Percentiles rank a stretch among this genome's conserved stretches.
phyloP scores from a whole-genome alignment of 1,140 invertebrate genomes.

The Conopomorpha cramerella region DNA sequence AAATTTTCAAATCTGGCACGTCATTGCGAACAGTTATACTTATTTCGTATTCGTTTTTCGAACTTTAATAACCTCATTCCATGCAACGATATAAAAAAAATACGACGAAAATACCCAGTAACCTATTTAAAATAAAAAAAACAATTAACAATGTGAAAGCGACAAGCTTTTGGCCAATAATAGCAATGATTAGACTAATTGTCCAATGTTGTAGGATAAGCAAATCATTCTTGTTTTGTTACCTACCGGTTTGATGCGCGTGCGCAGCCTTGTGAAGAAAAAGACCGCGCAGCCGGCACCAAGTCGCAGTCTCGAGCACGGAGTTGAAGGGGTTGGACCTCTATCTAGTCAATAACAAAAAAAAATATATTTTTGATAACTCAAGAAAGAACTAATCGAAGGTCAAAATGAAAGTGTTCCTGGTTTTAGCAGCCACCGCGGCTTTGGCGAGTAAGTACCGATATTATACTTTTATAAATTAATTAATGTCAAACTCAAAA shows the following conservation, averaged over 20 bases:
- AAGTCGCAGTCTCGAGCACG: conserved; percentile 44
- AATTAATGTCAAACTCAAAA: no score
- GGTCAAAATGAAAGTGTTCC: conserved; percentile 55
- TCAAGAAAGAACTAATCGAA: conserved; percentile 31
- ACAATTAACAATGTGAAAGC: no score
- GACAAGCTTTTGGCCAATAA: no score
- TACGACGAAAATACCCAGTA: no score
- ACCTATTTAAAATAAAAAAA: no score
- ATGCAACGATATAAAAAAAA: no score
- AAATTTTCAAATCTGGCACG: no score
- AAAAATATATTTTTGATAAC: conserved; percentile 28
- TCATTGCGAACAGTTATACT: no score
- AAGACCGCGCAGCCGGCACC: conserved; percentile 40
- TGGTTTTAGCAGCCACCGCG: conserved; percentile 41
- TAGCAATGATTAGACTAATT: no score
- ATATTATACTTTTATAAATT: conserved; percentile 5
- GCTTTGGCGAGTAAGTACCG: conserved; percentile 48
- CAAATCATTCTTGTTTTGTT: conserved; percentile 39
- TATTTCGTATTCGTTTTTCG: no score
- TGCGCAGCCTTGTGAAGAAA: conserved; percentile 46
- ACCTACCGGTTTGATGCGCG: conserved; percentile 42
- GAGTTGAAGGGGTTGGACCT: conserved; percentile 40
- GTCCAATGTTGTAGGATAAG: no score
- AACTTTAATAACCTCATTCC: no score
- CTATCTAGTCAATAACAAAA: conserved; percentile 52